Percentiles rank a stretch among this genome's conserved stretches.
Evolutionary conservation across 2,797 vertebrate genomes (phyloP).

Genomic region (Petrocephalus schoutedeni): DNA sequence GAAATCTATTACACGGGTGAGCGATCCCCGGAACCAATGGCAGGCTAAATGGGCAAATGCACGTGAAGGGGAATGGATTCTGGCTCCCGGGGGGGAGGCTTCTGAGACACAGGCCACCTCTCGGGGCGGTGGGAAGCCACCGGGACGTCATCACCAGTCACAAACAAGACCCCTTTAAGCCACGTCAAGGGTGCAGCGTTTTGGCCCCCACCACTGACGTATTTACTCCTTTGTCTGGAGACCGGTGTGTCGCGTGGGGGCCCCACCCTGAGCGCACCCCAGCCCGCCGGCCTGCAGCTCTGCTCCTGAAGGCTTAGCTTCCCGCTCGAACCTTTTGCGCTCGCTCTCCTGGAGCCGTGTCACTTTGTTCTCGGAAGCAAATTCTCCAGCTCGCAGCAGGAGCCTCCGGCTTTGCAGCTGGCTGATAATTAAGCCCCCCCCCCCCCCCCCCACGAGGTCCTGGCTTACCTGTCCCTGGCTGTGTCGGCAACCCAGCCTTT

Average conservation of each 20-base stretch:
- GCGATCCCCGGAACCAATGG: background rate
- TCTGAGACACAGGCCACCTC: background rate
- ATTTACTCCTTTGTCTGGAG: background rate
- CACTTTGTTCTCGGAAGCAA: background rate
- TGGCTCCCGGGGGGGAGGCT: background rate
- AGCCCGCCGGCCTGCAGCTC: constrained; percentile 43
- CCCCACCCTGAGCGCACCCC: background rate
- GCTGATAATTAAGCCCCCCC: constrained; percentile 14
- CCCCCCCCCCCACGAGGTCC: background rate
- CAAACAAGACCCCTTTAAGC: background rate
- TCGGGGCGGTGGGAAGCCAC: background rate
- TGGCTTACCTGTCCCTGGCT: constrained; percentile 5
- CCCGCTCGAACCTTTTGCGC: background rate
- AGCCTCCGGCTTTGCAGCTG: background rate
- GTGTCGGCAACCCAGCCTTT: constrained; percentile 47
- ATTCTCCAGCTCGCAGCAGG: background rate
- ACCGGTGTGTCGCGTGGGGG: background rate
- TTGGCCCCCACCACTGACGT: background rate
- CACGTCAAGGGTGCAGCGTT: background rate
- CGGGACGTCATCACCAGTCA: background rate
- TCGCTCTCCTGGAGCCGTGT: background rate
- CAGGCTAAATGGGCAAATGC: background rate
- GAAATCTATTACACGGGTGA: constrained; percentile 14
- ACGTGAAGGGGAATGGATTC: constrained; percentile 5
- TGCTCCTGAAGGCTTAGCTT: constrained; percentile 26